Evolutionary conservation across 2,888 invertebrate species (phyloP), one percentile per base, ranked within the genome.

Genomic region (Agonum fuliginosum): DNA sequence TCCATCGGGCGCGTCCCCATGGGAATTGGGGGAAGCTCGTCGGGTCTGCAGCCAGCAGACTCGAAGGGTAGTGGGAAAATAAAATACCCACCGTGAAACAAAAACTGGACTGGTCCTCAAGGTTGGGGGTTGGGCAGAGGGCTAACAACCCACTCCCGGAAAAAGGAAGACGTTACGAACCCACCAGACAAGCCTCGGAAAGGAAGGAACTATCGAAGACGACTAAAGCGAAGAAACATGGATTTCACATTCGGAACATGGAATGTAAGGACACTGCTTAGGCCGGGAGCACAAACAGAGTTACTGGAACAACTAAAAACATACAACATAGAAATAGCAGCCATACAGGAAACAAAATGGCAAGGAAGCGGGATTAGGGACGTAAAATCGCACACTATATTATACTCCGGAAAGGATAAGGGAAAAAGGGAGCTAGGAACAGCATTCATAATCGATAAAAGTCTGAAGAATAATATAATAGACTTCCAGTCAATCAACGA

Each of bases 261-360:
- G 51, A 51, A 51, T 51, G 22, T 51, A 10, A 3, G 51, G n/a
- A 51, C 51, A 3, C 51, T 51, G 1, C 51, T 51, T 10, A 51
- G 22, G 22, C 51, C 51, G 10, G 51, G 51, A 51, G 51, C 51
- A 19, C 51, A 51, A 51, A 20, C n/a, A 6, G 22, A 51, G 22
- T 12, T 51, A 4, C n/a, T 51, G n/a, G 51, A 51, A 51, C 51
- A 51, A 51, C 51, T 51, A 51, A 51, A 51, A 10, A 51, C 51
- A 41, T 41, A 41, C 10, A 41, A 10, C 8, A 41, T 41, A 3
- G 10, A 12, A 3, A 2, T 41, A 41, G 37, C 37, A 5, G 37
- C 37, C 3, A 41, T 41, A 41, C 37, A 41, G 10, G 37, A 41
- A 41, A 41, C 37, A 41, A 41, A 10, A 41, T 41, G 37, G 37